Evolutionary conservation across 2,888 invertebrate genomes (phyloP), one percentile per base, ranked within the genome.

Genomic region (Chloroclysta siterata): DNA sequence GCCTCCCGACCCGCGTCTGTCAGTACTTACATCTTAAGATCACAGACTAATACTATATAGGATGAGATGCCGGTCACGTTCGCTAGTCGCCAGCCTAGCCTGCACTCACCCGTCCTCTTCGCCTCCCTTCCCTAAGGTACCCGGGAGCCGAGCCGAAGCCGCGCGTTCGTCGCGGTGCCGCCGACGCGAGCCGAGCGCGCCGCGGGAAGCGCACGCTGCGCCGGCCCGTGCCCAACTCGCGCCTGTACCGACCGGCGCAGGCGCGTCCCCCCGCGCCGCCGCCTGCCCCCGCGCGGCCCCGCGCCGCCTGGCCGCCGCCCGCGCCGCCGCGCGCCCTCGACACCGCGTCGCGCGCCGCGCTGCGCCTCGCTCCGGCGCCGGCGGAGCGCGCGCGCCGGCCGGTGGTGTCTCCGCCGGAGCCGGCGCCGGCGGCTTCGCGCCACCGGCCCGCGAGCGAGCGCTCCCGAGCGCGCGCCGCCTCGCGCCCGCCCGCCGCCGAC

Each of bases 1-100:
- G 39, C 73, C 78, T 44, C 70, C 87, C 42, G 88, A 85, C 70
- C 86, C 87, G 5, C 82, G 89, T 17, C 80, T 89, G 89, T 89
- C 22, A 80, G 88, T 81, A 53, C 29, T 39, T 7, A 11, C 33
- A 13, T 33, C 33, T 5, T 33, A 2, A 8, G 33, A 33, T 8
- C 33, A 33, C 33, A 22, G 22, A 22, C 22, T 22, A 22, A 3
- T 22, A 1, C 22, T 22, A n/a, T n/a, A n/a, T n/a, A 22, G 22
- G 22, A 22, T 22, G 22, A 1, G 22, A 22, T 22, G 22, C 22
- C 22, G 3, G n/a, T n/a, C n/a, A n/a, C n/a, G n/a, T n/a, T n/a
- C n/a, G n/a, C n/a, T n/a, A n/a, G 29, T 29, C 33, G 7, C 33
- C 5, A 33, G 33, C 33, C 33, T 8, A 10, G n/a, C 6, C 33